Evolutionary conservation across 2,797 vertebrate genomes (phyloP).

Genomic region (Podarcis siculus): DNA sequence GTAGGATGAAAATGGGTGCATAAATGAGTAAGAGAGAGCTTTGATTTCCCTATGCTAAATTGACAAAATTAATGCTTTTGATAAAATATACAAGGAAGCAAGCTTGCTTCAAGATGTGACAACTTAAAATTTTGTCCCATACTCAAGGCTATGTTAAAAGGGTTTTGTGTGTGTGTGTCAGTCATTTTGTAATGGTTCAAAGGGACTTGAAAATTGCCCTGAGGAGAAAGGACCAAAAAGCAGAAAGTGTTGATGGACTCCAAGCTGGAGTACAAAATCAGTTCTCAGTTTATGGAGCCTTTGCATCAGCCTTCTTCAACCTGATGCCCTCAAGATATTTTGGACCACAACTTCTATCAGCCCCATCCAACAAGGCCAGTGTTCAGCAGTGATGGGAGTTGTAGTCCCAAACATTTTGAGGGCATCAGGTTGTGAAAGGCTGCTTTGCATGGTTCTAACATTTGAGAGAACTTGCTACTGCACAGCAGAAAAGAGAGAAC

Average conservation of each 20-base stretch:
- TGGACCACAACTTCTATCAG: too few relatives aligned
- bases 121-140: not conserved
- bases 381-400: too few relatives aligned
- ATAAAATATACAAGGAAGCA: not conserved
- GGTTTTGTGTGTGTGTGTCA: not conserved
- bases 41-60: not conserved
- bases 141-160: not conserved
- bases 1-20: not conserved
- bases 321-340: too few relatives aligned
- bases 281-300: not conserved
- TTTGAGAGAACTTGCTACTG: not conserved
- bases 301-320: too few relatives aligned
- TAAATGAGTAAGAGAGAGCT: not conserved
- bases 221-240: not conserved
- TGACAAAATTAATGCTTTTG: not conserved
- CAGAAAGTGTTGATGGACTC: not conserved
- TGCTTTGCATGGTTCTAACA: not conserved
- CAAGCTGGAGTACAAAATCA: not conserved
- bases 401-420: too few relatives aligned
- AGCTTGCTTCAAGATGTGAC: not conserved
- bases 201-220: not conserved
- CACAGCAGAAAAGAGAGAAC: not conserved
- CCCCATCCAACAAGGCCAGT: too few relatives aligned
- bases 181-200: not conserved
- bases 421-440: too few relatives aligned